Conservation (phyloP, 2,113 vertebrate species). For the Rallus limicola region DNA sequence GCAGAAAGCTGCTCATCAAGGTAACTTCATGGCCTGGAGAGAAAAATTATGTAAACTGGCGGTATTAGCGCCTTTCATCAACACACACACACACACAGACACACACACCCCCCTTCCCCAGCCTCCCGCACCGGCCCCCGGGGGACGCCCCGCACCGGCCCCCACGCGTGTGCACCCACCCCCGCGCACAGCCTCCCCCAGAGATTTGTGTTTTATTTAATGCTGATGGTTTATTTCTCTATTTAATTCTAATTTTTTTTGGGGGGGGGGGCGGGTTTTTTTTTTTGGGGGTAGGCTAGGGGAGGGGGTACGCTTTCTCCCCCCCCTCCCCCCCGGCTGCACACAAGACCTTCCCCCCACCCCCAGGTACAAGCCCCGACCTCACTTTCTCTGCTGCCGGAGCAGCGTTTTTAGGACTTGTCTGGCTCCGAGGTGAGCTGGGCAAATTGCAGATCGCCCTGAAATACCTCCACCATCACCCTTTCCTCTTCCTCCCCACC, state of each 20-base stretch:
- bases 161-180: neutral
- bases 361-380: neutral
- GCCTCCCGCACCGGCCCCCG: neutral
- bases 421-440: neutral
- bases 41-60: constrained; percentile 70
- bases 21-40: constrained; percentile 62
- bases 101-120: neutral
- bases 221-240: neutral
- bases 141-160: neutral
- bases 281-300: too few relatives aligned
- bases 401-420: neutral
- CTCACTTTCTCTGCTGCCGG: neutral
- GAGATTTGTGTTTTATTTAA: neutral
- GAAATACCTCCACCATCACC: neutral
- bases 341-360: neutral
- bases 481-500: too few relatives aligned
- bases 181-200: neutral
- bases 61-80: constrained; percentile 8
- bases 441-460: neutral
- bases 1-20: constrained; percentile 67
- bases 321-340: too few relatives aligned
- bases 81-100: neutral
- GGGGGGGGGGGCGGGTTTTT: neutral
- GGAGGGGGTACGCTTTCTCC: too few relatives aligned
- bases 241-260: neutral